Evolutionary conservation across 2,113 vertebrate genomes (phyloP).

Genomic region (Strix uralensis): DNA sequence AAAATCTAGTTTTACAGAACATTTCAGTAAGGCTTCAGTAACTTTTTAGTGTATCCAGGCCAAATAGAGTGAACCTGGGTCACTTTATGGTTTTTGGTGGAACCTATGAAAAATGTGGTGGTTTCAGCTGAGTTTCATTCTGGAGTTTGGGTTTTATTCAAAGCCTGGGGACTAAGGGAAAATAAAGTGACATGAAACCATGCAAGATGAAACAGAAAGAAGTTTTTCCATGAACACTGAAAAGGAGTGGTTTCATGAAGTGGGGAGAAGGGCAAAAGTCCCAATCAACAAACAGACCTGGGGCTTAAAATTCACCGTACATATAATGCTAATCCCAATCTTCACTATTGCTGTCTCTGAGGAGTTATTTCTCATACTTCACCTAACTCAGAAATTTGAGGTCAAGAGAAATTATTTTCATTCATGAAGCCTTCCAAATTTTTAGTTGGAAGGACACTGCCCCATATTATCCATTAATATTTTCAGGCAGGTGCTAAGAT

Average conservation of each 20-base stretch:
- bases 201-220: not conserved
- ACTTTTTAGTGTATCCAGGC: not conserved
- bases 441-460: not conserved
- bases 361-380: not conserved
- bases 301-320: not conserved
- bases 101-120: conserved; percentile 46
- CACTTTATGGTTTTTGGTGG: conserved; percentile 5
- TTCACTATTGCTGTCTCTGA: not conserved
- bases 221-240: conserved; percentile 15
- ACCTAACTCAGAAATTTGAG: not conserved
- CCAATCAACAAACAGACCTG: not conserved
- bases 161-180: not conserved
- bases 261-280: not conserved
- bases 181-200: not conserved
- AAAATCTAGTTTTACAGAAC: not conserved
- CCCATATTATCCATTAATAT: conserved; percentile 10
- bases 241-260: not conserved
- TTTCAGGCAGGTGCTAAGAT: conserved; percentile 40
- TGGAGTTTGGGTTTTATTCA: not conserved
- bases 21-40: not conserved
- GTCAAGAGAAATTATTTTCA: not conserved
- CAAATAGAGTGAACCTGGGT: not conserved
- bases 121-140: conserved; percentile 23
- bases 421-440: not conserved
- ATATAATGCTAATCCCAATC: not conserved